Percentiles rank a stretch among this genome's conserved stretches.
Conservation (phyloP, 2,888 invertebrate species). For the Leptinotarsa peninsularis region DNA sequence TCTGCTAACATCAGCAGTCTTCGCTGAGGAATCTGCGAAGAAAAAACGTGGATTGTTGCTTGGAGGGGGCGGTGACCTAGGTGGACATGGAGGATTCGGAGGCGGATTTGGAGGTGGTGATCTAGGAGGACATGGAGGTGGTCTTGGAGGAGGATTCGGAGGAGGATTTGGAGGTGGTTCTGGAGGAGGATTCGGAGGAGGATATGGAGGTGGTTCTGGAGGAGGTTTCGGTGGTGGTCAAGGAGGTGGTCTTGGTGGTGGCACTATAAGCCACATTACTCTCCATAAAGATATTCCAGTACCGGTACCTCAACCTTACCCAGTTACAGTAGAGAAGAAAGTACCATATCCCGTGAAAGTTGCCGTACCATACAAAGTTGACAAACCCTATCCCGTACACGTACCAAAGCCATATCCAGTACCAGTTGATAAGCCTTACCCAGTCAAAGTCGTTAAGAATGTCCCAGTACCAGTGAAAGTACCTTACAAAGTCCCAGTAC, state of each 20-base stretch:
- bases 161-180: slow-evolving; percentile 42
- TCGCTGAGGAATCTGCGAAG: slow-evolving; percentile 51
- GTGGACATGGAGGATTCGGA: slow-evolving; percentile 41
- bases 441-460: slow-evolving; percentile 67
- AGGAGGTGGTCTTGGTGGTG: slow-evolving; percentile 55
- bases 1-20: slow-evolving; percentile 51
- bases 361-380: slow-evolving; percentile 69
- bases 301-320: slow-evolving; percentile 69
- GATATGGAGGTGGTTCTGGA: slow-evolving; percentile 42
- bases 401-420: slow-evolving; percentile 75
- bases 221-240: slow-evolving; percentile 46
- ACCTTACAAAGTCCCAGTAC: slow-evolving; percentile 62
- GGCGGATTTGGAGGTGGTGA: slow-evolving; percentile 44
- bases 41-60: slow-evolving; percentile 54
- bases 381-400: slow-evolving; percentile 74
- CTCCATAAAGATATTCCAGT: slow-evolving; percentile 73
- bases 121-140: slow-evolving; percentile 39
- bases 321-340: slow-evolving; percentile 76
- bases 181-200: slow-evolving; percentile 47
- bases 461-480: slow-evolving; percentile 62
- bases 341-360: slow-evolving; percentile 72
- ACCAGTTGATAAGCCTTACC: slow-evolving; percentile 68
- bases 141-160: slow-evolving; percentile 41
- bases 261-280: slow-evolving; percentile 69
- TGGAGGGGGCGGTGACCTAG: slow-evolving; percentile 46